Conservation (phyloP, 2,113 vertebrate species). For the Otis tarda region DNA sequence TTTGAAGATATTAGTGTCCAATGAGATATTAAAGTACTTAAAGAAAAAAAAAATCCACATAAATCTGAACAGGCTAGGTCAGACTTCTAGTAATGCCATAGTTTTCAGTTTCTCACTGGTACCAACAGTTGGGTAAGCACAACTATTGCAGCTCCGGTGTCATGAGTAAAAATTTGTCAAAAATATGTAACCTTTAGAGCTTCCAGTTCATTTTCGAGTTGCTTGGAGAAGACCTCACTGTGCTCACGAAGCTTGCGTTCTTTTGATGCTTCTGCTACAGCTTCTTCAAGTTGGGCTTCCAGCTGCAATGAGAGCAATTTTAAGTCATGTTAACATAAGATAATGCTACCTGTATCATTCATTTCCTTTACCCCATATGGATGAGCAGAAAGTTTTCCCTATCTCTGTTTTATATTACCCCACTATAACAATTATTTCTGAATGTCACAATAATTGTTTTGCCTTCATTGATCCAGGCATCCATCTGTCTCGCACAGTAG, state of each 20-base stretch:
- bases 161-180: not conserved
- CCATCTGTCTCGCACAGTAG: not conserved
- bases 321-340: not conserved
- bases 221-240: constrained; percentile 90
- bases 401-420: not conserved
- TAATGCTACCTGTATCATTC: not conserved
- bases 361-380: not conserved
- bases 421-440: not conserved
- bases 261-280: constrained; percentile 87
- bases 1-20: not conserved
- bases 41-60: not conserved
- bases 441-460: not conserved
- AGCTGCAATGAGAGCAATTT: constrained; percentile 71
- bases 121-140: not conserved
- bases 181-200: constrained; percentile 83
- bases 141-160: not conserved
- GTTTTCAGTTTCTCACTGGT: not conserved
- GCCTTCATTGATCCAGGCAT: not conserved
- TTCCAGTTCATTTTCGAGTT: constrained; percentile 91
- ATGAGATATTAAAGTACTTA: not conserved
- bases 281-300: constrained; percentile 90
- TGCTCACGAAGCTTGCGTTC: constrained; percentile 94
- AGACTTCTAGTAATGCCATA: not conserved
- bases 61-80: not conserved
- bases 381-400: not conserved